These are phyloP conservation scores for Drosophila miranda DNA, from an alignment of 1,140 invertebrate genomes.

Conservation along the genomic window DNA sequence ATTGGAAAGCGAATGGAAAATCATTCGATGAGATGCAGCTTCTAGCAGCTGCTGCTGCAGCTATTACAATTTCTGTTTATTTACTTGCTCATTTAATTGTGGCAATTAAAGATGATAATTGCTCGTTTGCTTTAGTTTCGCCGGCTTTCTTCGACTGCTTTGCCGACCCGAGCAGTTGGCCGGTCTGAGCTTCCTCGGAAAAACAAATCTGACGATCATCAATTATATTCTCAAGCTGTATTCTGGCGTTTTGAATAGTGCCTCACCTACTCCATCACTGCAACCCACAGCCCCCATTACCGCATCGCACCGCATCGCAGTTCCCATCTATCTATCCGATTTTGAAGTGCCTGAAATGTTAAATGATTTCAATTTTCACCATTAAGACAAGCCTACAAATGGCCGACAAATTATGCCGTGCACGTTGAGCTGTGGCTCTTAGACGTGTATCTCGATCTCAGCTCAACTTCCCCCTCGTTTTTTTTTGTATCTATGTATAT, in stretches of 20 bases:
- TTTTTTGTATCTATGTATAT: slow-evolving; percentile 34
- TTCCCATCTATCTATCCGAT: not conserved
- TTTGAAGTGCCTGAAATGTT: slow-evolving; percentile 66
- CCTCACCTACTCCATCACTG: not conserved
- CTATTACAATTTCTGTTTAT: slow-evolving; percentile 18
- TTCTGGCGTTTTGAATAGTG: slow-evolving; percentile 10
- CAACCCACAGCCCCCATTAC: not conserved
- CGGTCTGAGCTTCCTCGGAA: not conserved
- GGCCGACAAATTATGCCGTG: slow-evolving; percentile 66
- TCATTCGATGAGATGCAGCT: slow-evolving; percentile 23
- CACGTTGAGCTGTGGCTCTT: slow-evolving; percentile 52
- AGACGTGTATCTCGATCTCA: slow-evolving; percentile 19
- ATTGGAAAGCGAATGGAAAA: slow-evolving; percentile 37
- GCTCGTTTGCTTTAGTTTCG: slow-evolving; percentile 66
- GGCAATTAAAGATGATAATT: slow-evolving; percentile 62
- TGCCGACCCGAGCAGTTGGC: not conserved
- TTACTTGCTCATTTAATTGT: slow-evolving; percentile 49
- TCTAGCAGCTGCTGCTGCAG: not conserved
- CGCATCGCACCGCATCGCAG: not conserved
- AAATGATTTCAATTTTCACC: slow-evolving; percentile 71
- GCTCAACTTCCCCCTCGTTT: not conserved
- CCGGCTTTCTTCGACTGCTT: slow-evolving; percentile 36
- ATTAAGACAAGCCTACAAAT: slow-evolving; percentile 78
- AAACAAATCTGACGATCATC: slow-evolving; percentile 49
- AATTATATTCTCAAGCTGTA: slow-evolving; percentile 63